phyloP scores from a whole-genome alignment of 2,888 invertebrate species.

The Epinotia ramella region DNA sequence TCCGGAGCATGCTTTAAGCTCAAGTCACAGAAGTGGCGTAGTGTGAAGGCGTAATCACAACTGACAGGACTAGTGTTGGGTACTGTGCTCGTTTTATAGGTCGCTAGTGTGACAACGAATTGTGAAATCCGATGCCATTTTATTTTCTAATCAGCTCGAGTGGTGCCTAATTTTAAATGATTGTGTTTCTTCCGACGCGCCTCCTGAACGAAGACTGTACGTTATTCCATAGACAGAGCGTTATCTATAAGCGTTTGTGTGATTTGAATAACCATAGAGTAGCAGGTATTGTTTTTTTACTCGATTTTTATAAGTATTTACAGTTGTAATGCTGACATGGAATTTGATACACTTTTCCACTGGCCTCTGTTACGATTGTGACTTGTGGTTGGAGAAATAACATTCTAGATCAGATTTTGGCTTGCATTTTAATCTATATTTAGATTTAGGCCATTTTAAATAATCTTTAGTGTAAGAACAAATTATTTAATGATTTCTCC shows the following conservation, averaged over 20 bases:
- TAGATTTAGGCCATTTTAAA: slow-evolving; percentile 35
- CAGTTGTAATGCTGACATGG: slow-evolving; percentile 34
- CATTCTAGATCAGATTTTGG: slow-evolving; percentile 18
- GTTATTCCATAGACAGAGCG: slow-evolving; percentile 63
- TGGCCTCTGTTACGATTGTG: background rate
- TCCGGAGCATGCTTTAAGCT: slow-evolving; percentile 12
- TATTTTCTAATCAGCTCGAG: slow-evolving; percentile 55
- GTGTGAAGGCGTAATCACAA: background rate
- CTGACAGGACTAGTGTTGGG: background rate
- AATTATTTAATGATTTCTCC: slow-evolving; percentile 18
- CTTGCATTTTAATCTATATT: slow-evolving; percentile 41
- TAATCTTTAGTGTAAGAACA: slow-evolving; percentile 32
- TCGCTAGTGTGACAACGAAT: slow-evolving; percentile 61
- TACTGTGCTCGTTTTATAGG: slow-evolving; percentile 14
- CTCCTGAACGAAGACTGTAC: slow-evolving; percentile 66
- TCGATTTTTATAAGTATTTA: slow-evolving; percentile 47
- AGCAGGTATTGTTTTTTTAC: slow-evolving; percentile 51
- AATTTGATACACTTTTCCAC: slow-evolving; percentile 33
- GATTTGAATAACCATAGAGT: slow-evolving; percentile 69
- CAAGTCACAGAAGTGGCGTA: slow-evolving; percentile 16
- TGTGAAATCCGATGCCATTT: slow-evolving; percentile 59
- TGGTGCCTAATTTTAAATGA: slow-evolving; percentile 67
- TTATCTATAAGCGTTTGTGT: slow-evolving; percentile 66
- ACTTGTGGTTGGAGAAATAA: slow-evolving; percentile 26
- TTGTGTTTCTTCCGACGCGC: slow-evolving; percentile 45